Percentiles rank a stretch among this genome's conserved stretches.
Evolutionary conservation across 2,113 vertebrate species (phyloP).

Genomic region (Progne subis): DNA sequence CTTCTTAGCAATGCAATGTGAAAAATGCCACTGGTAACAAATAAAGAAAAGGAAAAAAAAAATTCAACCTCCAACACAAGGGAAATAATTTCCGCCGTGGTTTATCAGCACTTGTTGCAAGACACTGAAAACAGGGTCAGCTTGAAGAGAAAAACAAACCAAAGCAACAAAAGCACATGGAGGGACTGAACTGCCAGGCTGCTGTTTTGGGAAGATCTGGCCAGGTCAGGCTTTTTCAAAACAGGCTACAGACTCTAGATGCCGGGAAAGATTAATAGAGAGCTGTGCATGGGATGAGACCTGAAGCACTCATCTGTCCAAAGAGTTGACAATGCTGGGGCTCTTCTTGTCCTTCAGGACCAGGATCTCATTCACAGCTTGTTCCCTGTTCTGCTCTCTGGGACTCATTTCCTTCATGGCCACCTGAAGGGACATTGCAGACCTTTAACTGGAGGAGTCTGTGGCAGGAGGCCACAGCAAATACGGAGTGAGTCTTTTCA

Average conservation of each 20-base stretch:
- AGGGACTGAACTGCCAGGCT: not conserved
- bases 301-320: not conserved
- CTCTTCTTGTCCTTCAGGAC: not conserved
- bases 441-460: no score
- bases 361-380: not conserved
- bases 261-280: not conserved
- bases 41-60: no score
- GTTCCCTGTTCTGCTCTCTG: not conserved
- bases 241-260: not conserved
- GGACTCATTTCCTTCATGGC: no score
- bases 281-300: not conserved
- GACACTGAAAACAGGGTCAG: no score
- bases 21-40: no score
- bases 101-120: no score
- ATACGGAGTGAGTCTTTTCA: not conserved
- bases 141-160: no score
- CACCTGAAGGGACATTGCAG: not conserved
- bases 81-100: no score
- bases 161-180: no score
- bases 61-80: no score
- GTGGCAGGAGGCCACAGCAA: not conserved
- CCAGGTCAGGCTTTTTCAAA: not conserved
- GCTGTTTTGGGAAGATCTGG: not conserved
- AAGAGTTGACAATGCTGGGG: not conserved
- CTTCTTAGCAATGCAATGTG: no score